Percentiles rank a stretch among this genome's conserved stretches.
These are phyloP conservation scores for Spea bombifrons DNA, from an alignment of 2,113 vertebrate genomes.

Conservation along the genomic window DNA sequence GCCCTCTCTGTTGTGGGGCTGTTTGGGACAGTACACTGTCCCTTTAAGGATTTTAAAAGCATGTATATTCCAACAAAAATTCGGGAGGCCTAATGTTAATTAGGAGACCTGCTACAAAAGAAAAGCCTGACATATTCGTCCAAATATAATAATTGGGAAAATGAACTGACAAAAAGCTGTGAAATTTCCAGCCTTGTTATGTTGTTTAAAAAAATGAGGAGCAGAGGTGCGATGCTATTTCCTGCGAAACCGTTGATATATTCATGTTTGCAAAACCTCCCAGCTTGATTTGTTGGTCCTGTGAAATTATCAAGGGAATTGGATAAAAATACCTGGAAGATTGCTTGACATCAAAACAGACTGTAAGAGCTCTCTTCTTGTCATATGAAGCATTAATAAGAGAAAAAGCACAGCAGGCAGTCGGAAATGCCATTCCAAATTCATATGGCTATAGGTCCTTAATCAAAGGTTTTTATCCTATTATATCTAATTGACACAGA, in stretches of 20 bases:
- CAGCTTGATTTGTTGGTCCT: constrained; percentile 59
- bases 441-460: constrained; percentile 59
- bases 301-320: constrained; percentile 53
- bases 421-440: constrained; percentile 62
- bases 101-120: constrained; percentile 7
- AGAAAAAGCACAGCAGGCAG: constrained; percentile 36
- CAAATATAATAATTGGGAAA: constrained; percentile 35
- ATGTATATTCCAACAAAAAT: not conserved
- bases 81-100: constrained; percentile 20
- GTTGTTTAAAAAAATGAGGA: constrained; percentile 41
- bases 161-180: constrained; percentile 32
- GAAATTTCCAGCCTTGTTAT: constrained; percentile 24
- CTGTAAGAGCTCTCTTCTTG: constrained; percentile 49
- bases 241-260: constrained; percentile 57
- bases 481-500: constrained; percentile 73
- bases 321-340: constrained; percentile 56
- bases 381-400: constrained; percentile 51
- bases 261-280: constrained; percentile 57
- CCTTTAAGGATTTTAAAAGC: not conserved
- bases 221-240: constrained; percentile 29
- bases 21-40: too few species aligned
- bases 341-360: constrained; percentile 47
- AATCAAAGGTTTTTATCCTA: constrained; percentile 68
- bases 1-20: too few species aligned
- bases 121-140: not conserved